These are phyloP conservation scores for Protonibea diacanthus DNA, from an alignment of 2,797 vertebrate genomes.

Conservation along the genomic window DNA sequence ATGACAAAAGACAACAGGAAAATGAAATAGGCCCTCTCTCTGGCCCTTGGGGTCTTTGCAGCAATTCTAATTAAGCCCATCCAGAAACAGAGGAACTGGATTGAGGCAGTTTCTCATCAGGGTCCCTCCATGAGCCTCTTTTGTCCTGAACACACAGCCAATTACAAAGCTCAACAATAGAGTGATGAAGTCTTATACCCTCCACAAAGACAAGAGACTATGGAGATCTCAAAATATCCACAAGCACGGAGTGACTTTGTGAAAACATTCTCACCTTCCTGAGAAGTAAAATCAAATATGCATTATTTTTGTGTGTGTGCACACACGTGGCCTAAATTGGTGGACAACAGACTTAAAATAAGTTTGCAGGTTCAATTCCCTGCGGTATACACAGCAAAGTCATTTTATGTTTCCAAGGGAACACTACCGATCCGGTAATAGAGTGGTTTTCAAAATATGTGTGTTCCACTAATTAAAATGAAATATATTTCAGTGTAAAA, in stretches of 20 bases:
- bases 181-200: conserved; percentile 76
- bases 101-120: conserved; percentile 83
- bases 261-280: conserved; percentile 61
- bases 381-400: conserved; percentile 35
- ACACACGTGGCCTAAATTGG: conserved; percentile 29
- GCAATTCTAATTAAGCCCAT: conserved; percentile 86
- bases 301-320: conserved; percentile 26
- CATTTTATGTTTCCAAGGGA: conserved; percentile 49
- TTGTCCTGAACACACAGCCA: conserved; percentile 84
- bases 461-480: conserved; percentile 73
- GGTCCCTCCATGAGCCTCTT: conserved; percentile 80
- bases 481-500: conserved; percentile 64
- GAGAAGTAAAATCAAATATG: conserved; percentile 60
- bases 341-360: conserved; percentile 43
- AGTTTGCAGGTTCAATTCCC: conserved; percentile 40
- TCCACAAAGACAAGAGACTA: conserved; percentile 75
- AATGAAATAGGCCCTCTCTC: conserved; percentile 77
- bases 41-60: conserved; percentile 76
- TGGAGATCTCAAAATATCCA: conserved; percentile 74
- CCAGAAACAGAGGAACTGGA: conserved; percentile 81
- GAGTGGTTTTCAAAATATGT: conserved; percentile 58
- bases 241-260: conserved; percentile 70
- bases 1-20: conserved; percentile 84
- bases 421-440: conserved; percentile 36
- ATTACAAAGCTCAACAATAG: conserved; percentile 85